A percentile compares a stretch with the other conserved stretches of the same genome.
phyloP scores from a whole-genome alignment of 2,113 vertebrate species.

The Muntiacus reevesi region DNA sequence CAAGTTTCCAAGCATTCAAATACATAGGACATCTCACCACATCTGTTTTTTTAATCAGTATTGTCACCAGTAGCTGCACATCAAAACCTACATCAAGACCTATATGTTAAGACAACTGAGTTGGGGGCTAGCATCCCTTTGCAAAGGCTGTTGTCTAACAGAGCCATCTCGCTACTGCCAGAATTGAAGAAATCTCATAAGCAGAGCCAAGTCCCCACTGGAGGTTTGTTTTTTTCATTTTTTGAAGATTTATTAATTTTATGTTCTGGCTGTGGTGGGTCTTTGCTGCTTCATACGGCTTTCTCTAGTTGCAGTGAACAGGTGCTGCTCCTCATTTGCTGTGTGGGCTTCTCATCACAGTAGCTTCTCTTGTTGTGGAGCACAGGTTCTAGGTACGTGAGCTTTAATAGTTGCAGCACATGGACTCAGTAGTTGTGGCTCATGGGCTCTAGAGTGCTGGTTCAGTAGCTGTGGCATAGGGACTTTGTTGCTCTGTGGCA shows the following conservation, averaged over 20 bases:
- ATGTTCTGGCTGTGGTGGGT: not conserved
- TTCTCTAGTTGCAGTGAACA: not conserved
- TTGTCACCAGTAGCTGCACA: too few relatives aligned
- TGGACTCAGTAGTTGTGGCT: not conserved
- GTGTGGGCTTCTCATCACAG: not conserved
- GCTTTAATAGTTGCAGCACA: not conserved
- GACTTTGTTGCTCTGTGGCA: not conserved
- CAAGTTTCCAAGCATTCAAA: too few relatives aligned
- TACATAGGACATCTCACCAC: too few relatives aligned
- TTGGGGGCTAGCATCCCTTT: not conserved
- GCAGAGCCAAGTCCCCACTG: not conserved
- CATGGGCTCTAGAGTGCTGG: not conserved
- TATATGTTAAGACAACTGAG: not conserved
- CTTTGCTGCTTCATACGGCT: not conserved
- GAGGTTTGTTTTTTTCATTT: not conserved
- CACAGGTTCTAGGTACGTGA: not conserved
- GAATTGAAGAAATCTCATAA: not conserved
- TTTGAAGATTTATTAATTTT: not conserved
- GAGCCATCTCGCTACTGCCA: not conserved
- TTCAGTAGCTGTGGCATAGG: not conserved
- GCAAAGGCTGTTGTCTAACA: not conserved
- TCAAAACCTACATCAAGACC: not conserved
- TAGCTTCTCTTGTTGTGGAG: not conserved
- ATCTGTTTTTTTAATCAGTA: too few relatives aligned
- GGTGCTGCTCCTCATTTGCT: not conserved